Conservation (phyloP, 1,140 invertebrate species). For the Cepaea nemoralis region DNA sequence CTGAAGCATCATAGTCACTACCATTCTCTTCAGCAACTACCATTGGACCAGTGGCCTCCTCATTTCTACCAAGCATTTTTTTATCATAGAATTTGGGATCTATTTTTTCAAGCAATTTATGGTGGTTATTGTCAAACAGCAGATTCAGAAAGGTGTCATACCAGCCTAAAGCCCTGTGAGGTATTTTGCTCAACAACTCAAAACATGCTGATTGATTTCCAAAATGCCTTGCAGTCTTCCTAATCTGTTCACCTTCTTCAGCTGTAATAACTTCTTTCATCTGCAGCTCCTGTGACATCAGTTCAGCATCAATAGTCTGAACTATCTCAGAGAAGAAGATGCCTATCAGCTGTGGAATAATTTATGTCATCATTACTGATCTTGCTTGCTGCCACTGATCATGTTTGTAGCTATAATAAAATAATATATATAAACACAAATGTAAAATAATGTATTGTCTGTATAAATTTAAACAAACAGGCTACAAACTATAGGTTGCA, state of each 20-base stretch:
- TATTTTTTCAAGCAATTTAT: not conserved
- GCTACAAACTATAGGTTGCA: no score
- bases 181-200: not conserved
- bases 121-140: not conserved
- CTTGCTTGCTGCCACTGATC: no score
- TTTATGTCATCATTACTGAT: not conserved
- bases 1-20: not conserved
- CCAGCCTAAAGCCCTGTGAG: not conserved
- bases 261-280: not conserved
- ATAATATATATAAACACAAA: no score
- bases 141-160: not conserved
- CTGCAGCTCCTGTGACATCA: not conserved
- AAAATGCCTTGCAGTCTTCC: not conserved
- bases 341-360: not conserved
- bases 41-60: not conserved
- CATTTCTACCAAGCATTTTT: not conserved
- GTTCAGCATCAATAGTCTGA: not conserved
- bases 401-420: no score
- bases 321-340: not conserved
- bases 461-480: no score
- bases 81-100: not conserved
- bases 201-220: not conserved
- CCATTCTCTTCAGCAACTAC: not conserved
- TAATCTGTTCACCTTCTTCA: not conserved
- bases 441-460: no score